Base-by-base conservation (phyloP, 2,888 invertebrate genomes). In the Philereme vetulata region DNA sequence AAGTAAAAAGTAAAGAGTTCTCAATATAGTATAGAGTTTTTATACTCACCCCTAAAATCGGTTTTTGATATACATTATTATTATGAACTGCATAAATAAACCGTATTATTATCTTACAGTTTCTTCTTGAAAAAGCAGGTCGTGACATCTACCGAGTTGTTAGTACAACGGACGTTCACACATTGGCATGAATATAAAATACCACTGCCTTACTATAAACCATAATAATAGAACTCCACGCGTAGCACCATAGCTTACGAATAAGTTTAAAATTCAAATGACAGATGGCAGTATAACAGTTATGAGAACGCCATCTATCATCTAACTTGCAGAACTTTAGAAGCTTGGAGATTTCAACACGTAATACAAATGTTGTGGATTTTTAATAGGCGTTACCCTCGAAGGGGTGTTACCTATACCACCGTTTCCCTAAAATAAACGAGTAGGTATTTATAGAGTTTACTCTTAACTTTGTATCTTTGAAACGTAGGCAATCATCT, bases 331-430 rank as follows among this genome's bases (percentile, higher is more conserved):
- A 46, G 47, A 58, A 66, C 56, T 63, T 56, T 47, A 43, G 4
- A 50, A 58, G 51, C 44, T 49, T 52, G 34, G 47, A 49, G 9
- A 9, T 56, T 40, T 49, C 57, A 55, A 51, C 55, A 62, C 64
- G 60, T 59, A 56, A 63, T 60, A 67, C 56, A 42, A 5, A 21
- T 21, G 7, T 44, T 56, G 64, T 54, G 57, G 58, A 66, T 68
- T 76, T 71, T 62, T 64, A 72, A 68, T 75, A 75, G 73, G 86
- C 86, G 86, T 81, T 73, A 72, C 79, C 81, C 69, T 64, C 48
- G 64, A 71, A 82, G 81, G 84, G 86, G 86, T 82, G 85, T 82
- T 78, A 71, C 84, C 74, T 66, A 64, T 51, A 52, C 36, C 51
- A 52, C 36, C 67, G 55, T 42, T 7, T 72, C 80, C 78, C 78